Conservation (phyloP, 2,888 invertebrate genomes). For the Ochlodes sylvanus region DNA sequence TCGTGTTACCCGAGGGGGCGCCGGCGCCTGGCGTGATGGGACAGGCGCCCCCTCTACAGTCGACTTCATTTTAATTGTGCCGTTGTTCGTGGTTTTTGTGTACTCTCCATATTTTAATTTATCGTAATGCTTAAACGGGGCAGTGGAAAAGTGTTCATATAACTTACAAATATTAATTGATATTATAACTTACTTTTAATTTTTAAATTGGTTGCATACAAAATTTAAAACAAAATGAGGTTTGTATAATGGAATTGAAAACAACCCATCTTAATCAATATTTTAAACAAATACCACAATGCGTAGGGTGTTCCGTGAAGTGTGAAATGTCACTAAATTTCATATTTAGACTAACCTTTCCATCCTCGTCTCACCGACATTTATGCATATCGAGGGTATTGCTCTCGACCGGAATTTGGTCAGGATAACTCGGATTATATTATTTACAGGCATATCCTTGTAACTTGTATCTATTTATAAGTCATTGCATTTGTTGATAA, state of each 20-base stretch:
- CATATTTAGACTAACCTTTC: slow-evolving; percentile 25
- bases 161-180: too few species aligned
- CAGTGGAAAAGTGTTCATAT: too few species aligned
- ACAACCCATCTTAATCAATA: too few species aligned
- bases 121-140: background rate
- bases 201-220: too few species aligned
- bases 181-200: too few species aligned
- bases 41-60: slow-evolving; percentile 1
- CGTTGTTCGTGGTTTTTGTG: background rate
- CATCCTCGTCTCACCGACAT: slow-evolving; percentile 22
- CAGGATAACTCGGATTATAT: background rate
- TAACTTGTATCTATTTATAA: too few species aligned
- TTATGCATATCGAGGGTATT: slow-evolving; percentile 23
- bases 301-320: background rate
- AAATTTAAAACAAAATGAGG: too few species aligned
- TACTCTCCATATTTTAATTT: background rate
- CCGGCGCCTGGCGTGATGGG: too few species aligned
- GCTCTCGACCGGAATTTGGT: background rate
- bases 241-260: too few species aligned
- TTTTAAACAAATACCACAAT: background rate
- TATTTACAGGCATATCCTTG: too few species aligned
- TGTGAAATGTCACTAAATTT: slow-evolving; percentile 26
- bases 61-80: slow-evolving; percentile 11
- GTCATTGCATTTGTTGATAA: too few species aligned
- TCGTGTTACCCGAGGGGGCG: slow-evolving; percentile 15